Conservation (phyloP, 2,113 vertebrate genomes). For the Apaloderma vittatum region DNA sequence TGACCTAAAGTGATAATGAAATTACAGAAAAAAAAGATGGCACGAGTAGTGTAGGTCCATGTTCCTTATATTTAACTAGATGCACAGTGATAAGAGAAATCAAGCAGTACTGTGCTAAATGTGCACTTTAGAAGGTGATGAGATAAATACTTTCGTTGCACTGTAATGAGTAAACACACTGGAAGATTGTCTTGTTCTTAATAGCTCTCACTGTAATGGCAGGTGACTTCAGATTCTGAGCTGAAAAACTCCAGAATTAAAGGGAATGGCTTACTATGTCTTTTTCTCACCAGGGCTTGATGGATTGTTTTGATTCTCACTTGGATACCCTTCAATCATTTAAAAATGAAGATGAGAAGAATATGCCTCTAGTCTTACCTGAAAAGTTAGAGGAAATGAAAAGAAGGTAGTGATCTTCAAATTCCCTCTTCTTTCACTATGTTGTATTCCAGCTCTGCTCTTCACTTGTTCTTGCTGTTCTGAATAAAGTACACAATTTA, state of each 20-base stretch:
- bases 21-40: neutral
- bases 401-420: conserved; percentile 82
- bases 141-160: neutral
- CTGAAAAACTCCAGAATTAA: neutral
- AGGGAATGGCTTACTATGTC: neutral
- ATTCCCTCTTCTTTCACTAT: neutral
- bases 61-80: neutral
- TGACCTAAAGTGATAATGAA: neutral
- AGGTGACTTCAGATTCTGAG: neutral
- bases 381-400: conserved; percentile 93
- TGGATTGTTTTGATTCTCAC: conserved; percentile 85
- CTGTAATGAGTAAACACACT: neutral
- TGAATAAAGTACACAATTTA: neutral
- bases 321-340: conserved; percentile 85
- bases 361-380: conserved; percentile 82
- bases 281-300: conserved; percentile 81
- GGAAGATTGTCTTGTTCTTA: neutral
- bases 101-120: neutral
- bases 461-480: neutral
- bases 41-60: neutral
- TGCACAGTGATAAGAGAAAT: neutral
- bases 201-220: neutral
- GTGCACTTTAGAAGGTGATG: neutral
- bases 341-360: conserved; percentile 85
- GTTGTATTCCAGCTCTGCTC: neutral